Conservation (phyloP, 2,113 vertebrate species). For the Odocoileus hemionus region DNA sequence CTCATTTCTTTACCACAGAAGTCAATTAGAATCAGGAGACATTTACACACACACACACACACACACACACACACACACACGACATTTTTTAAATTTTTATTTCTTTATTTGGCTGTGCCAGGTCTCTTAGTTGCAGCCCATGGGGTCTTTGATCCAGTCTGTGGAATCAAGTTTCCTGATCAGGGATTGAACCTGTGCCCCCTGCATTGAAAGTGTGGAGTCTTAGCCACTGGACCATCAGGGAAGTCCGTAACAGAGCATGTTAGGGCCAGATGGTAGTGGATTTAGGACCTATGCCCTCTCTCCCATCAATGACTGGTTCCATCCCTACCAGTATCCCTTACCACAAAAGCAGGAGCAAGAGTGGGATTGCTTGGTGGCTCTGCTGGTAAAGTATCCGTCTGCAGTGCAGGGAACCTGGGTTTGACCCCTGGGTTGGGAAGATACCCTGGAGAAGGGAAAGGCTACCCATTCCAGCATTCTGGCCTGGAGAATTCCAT, state of each 20-base stretch:
- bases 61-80: neutral
- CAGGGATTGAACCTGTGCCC: neutral
- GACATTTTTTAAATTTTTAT: neutral
- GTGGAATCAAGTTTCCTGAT: neutral
- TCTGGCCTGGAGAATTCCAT: neutral
- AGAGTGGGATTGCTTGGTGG: neutral
- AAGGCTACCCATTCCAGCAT: neutral
- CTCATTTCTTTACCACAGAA: slow-evolving; percentile 23
- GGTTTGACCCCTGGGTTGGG: neutral
- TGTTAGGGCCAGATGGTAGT: neutral
- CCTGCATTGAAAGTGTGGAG: neutral
- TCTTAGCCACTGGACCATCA: neutral
- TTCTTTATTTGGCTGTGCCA: neutral
- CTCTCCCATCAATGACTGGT: neutral
- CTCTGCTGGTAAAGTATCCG: neutral
- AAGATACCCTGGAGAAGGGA: neutral
- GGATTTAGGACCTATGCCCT: neutral
- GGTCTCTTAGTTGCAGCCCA: neutral
- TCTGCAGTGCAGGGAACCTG: neutral
- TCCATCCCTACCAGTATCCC: neutral
- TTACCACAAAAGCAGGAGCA: neutral
- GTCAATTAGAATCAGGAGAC: neutral
- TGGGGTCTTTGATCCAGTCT: neutral
- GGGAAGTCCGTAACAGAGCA: neutral
- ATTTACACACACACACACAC: neutral